Evolutionary conservation across 2,888 invertebrate genomes (phyloP).

Genomic region (Acronicta psi): DNA sequence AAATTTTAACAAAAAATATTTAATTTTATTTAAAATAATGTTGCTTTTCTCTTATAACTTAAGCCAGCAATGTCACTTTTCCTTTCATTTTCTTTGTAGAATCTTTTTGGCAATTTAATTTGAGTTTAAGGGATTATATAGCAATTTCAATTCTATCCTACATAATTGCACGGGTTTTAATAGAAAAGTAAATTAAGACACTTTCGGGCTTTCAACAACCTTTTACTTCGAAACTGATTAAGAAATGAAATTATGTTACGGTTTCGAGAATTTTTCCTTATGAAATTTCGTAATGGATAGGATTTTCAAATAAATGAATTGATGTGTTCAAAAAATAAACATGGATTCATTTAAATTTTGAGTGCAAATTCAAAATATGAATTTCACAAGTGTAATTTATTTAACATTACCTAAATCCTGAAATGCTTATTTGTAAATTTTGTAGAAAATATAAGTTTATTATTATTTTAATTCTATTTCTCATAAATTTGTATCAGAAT

Average conservation of each 20-base stretch:
- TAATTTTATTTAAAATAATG: neutral
- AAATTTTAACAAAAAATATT: no score
- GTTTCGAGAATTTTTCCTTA: neutral
- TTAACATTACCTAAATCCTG: conserved; percentile 19
- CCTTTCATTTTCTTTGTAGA: conserved; percentile 45
- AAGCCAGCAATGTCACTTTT: conserved; percentile 18
- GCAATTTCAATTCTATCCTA: conserved; percentile 56
- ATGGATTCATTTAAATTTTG: neutral
- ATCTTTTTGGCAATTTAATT: conserved; percentile 58
- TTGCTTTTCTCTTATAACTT: conserved; percentile 17
- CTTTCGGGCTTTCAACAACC: conserved; percentile 23
- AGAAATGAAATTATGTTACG: conserved; percentile 6
- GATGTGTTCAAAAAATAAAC: neutral
- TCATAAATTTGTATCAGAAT: conserved; percentile 12
- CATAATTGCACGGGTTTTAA: conserved; percentile 47
- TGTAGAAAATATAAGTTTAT: conserved; percentile 15
- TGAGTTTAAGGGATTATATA: conserved; percentile 55
- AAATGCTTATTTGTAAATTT: conserved; percentile 51
- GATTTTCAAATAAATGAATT: neutral
- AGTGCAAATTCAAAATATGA: neutral
- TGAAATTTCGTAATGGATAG: neutral
- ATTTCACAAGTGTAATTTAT: conserved; percentile 4
- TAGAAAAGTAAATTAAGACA: conserved; percentile 33
- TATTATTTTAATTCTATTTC: conserved; percentile 1
- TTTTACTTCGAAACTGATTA: conserved; percentile 14